These are phyloP conservation scores for Arctocebus calabarensis DNA, from an alignment of 2,797 vertebrate genomes.

Conservation along the genomic window DNA sequence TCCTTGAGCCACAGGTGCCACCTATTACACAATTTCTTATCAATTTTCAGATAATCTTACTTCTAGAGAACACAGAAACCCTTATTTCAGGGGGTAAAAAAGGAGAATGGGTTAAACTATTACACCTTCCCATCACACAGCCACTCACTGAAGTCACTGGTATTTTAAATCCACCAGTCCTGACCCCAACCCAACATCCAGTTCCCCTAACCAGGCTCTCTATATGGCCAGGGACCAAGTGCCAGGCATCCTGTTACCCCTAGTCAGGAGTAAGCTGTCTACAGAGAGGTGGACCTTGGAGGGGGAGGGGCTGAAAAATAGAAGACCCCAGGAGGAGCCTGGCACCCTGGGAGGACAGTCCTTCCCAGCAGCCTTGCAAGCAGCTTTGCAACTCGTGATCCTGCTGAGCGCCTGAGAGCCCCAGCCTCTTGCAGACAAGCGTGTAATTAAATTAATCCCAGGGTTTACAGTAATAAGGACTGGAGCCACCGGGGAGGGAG, in stretches of 20 bases:
- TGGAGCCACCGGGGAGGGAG: neutral
- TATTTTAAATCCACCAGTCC: neutral
- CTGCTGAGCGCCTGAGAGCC: neutral
- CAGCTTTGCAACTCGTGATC: neutral
- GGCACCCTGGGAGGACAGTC: neutral
- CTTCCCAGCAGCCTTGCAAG: neutral
- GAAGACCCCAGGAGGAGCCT: neutral
- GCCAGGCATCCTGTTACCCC: neutral
- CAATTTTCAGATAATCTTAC: neutral
- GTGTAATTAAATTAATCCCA: constrained; percentile 79
- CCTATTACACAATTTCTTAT: neutral
- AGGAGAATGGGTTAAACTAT: neutral
- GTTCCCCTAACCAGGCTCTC: neutral
- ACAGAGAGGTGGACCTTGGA: neutral
- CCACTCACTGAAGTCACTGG: neutral
- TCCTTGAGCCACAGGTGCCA: too few species aligned
- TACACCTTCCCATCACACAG: neutral
- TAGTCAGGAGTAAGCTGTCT: constrained; percentile 7
- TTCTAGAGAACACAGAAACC: neutral
- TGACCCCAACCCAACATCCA: neutral
- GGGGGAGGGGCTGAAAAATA: rapidly evolving
- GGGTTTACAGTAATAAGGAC: constrained; percentile 39
- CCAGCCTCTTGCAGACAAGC: constrained; percentile 17
- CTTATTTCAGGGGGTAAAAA: neutral
- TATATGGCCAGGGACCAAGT: neutral